Evolutionary conservation across 2,113 vertebrate species (phyloP), one percentile per base, ranked within the genome.

Genomic region (Leptobrachium leishanense): DNA sequence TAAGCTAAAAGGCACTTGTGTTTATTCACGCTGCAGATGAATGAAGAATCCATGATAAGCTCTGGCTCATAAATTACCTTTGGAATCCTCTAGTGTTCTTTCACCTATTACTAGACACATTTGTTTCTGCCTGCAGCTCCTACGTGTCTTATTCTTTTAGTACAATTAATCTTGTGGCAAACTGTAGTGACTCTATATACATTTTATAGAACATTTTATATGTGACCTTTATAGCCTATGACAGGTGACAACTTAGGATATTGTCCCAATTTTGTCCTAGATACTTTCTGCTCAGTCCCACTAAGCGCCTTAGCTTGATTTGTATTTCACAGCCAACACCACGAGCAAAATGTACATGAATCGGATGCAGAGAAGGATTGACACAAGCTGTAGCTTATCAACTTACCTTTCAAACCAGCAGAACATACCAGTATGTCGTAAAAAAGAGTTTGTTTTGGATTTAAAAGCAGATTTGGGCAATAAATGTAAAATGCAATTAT

Each of bases 1-100:
- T 59, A 74, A 41, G 63, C 43, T 74, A 80, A 74, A 57, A 79
- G 77, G 46, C 15, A n/a, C 13, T 42, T 54, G 5, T 80, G 64
- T 55, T 74, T 68, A 68, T 65, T 59, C 40, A 72, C 31, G 67
- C 15, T 79, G 77, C 6, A 39, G 71, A 68, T 63, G 70, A 74
- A 50, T 46, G 68, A 71, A 20, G 46, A 20, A 57, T 74, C 77
- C 10, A 62, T 11, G 12, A 72, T 70, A 54, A 66, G 41, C 11
- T 65, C 40, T 1, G 40, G 64, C 59, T 72, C 77, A 72, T 79
- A 72, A 79, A 79, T 72, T 79, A 74, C 41, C 67, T 80, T 80
- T 46, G 71, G 39, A 73, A 68, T 68, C 40, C 71, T 74, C 71
- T 71, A 80, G 53, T 43, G 59, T 68, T 73, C 54, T 72, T 75